Evolutionary conservation across 2,888 invertebrate species (phyloP), one percentile per base, ranked within the genome.

Genomic region (Lochmaea capreae): DNA sequence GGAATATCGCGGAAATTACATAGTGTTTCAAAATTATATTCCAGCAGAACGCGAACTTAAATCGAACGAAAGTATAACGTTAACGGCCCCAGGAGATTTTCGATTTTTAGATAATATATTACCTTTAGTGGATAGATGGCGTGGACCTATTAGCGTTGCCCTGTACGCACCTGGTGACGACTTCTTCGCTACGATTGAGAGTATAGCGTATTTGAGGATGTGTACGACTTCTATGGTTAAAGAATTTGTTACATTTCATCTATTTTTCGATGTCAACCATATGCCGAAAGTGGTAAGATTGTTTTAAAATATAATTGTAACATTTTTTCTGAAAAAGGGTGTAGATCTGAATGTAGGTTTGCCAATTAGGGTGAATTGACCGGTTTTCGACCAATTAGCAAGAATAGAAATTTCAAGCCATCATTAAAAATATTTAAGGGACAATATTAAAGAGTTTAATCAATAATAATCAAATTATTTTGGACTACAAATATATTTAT

Each of bases 121-220:
- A 84, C 93, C 94, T 66, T 88, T 97, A 81, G 89, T 95, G 83
- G 92, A 94, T 83, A 90, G 92, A 83, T 96, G 96, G 96, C 91
- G 91, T 85, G 95, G 95, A 2, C 96, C 96, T 1, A 89, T 96
- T 73, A 95, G 95, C 82, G 89, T 96, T 80, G 94, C 95, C 4
- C 89, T 96, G 83, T 94, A 95, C 87, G 93, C 95, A n/a, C 96
- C 96, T 0, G 95, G 95, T 65, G 88, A 90, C 0, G 96, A 96
- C 87, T 91, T 95, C 84, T 87, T 89, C 65, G 91, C 92, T 10
- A 93, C 95, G 0, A 87, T 95, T 76, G 90, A 92, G 83, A 90
- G 94, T 83, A 94, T 96, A 84, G 91, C 92, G 79, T 95, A 93
- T 86, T 89, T 94, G 75, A 90, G 95, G 67, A 91, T 91, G 83